Base-by-base conservation (phyloP, 2,888 invertebrate species). In the Spilosoma lubricipeda region DNA sequence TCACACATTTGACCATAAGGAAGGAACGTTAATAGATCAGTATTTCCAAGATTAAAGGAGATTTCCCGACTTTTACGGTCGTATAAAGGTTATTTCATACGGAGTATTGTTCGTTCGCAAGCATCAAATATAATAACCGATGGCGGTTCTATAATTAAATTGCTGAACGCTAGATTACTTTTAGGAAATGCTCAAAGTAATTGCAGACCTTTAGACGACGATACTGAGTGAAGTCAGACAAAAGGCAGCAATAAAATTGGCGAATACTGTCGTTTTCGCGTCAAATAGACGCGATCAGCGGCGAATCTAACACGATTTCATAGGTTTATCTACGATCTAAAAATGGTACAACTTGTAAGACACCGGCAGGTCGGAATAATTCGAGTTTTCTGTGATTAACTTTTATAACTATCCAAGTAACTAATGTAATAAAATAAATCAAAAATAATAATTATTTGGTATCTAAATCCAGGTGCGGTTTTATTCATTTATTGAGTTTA, bases 291-390 rank as follows among this genome's bases (percentile, higher is more conserved):
- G 74, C 77, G 83, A 80, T 79, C 83, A 79, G 80, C 84, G 81
- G 86, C 85, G 86, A 83, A 83, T 79, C 85, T 85, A 88, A 87
- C 83, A 85, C 85, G 83, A 85, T 87, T 86, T 81, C 82, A 86
- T 82, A 82, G 83, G 80, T 84, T 82, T 84, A 86, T 83, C 84
- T 82, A 77, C 81, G 81, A 83, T 85, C 77, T 76, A 74, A 71
- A 67, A 75, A 78, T 81, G 80, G 80, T 73, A 9, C n/a, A 75
- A 73, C 64, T 72, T 71, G 69, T 56, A 30, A 42, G 74, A 74
- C n/a, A 70, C 59, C 15, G 59, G 18, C 11, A 11, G 36, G 15
- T 39, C 33, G 36, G 18, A 63, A 63, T 30, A 36, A 39, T 0
- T 68, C 2, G n/a, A 36, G 8, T 15, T 69, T 69, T 48, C 67